phyloP scores from a whole-genome alignment of 2,113 vertebrate species.

The Cathartes aura region DNA sequence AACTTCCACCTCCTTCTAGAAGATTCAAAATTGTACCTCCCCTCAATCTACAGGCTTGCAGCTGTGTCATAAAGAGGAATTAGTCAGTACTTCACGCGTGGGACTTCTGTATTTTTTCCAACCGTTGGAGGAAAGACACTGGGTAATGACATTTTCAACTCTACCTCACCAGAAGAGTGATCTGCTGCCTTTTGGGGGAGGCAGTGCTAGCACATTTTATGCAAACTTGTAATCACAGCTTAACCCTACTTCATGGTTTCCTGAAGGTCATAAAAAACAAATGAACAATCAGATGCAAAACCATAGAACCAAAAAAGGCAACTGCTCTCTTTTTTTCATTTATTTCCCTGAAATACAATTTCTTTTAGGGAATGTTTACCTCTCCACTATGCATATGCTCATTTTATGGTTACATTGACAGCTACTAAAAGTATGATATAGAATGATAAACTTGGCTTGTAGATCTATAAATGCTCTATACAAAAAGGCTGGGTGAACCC shows the following conservation, averaged over 20 bases:
- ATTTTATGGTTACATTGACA: not conserved
- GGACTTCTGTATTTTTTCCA: not conserved
- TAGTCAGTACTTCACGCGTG: rapidly evolving
- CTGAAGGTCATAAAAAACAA: not conserved
- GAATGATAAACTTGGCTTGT: not conserved
- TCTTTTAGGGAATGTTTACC: not conserved
- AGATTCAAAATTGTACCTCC: not conserved
- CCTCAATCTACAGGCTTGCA: not conserved
- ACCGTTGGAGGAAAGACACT: not conserved
- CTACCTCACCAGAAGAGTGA: not conserved
- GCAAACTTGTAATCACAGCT: not conserved
- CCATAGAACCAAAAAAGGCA: not conserved
- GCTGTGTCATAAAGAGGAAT: not conserved
- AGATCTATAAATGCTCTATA: not conserved
- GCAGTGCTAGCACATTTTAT: not conserved
- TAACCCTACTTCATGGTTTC: not conserved
- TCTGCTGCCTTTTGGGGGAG: not conserved
- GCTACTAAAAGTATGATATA: not conserved
- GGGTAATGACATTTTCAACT: not conserved
- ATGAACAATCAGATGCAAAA: not conserved
- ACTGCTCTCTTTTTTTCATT: not conserved
- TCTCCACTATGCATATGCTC: not conserved
- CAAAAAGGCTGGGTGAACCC: not conserved
- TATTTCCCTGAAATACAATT: not conserved
- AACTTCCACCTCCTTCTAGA: not conserved